Evolutionary conservation across 2,797 vertebrate genomes (phyloP), one percentile per base, ranked within the genome.

Genomic region (Phaenicophaeus curvirostris): DNA sequence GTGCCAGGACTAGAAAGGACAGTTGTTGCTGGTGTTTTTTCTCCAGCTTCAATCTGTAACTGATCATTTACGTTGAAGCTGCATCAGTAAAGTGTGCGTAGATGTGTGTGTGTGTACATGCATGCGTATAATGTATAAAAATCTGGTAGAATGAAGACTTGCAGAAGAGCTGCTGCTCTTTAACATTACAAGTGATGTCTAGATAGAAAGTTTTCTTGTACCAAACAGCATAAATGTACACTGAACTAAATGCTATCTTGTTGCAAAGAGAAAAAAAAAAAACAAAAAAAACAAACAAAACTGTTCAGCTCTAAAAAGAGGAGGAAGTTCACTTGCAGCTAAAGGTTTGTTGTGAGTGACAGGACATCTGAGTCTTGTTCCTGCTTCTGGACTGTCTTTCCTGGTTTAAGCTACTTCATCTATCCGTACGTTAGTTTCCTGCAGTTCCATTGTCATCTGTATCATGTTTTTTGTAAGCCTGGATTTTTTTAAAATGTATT

Each of bases 321-420:
- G 58, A 89, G 87, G 90, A 94, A 92, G 61, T 91, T 87, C 28
- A 9, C 33, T 72, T 68, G 28, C 42, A 91, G 69, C 89, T 93
- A 13, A 53, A 74, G 39, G 21, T 11, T 8, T 85, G 66, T 82
- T 74, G 53, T 75, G 33, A 77, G 48, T 76, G 58, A 27, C 44
- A 48, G 79, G 87, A 93, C 95, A 78, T 66, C 5, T 53, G 54
- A 39, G 23, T 41, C 11, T 71, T 55, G 46, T 83, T 92, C 44
- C 72, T 89, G 61, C 78, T 92, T 90, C n/a, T 90, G 61, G 30
- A 24, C n/a, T 86, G 9, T 85, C 6, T 66, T 85, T 88, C 83
- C 72, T 73, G 14, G 5, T 75, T 55, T 71, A 44, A 61, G n/a
- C 59, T 72, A n/a, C 20, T 87, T 81, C 33, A 75, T 28, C 79